Conservation (phyloP, 2,797 vertebrate genomes). For the Coracias cyanogaster region DNA sequence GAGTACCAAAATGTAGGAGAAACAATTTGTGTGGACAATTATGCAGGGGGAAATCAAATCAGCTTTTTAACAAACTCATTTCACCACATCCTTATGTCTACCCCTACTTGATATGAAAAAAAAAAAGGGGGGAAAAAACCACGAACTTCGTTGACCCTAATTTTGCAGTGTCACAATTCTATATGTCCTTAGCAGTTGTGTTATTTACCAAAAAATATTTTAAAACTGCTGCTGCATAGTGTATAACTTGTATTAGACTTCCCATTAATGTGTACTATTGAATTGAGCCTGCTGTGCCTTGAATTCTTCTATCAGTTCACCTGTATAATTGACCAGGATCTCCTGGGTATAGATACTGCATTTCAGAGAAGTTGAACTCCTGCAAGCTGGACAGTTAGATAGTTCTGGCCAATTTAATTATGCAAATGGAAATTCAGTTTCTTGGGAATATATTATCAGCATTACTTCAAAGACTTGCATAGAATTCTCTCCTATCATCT, state of each 20-base stretch:
- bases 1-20: neutral
- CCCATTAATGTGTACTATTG: conserved; percentile 29
- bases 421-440: conserved; percentile 66
- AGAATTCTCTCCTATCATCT: conserved; percentile 3
- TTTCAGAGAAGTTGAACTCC: conserved; percentile 57
- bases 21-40: neutral
- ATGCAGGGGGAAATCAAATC: neutral
- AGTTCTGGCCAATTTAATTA: conserved; percentile 71
- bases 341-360: neutral
- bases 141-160: neutral
- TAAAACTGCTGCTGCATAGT: conserved; percentile 8
- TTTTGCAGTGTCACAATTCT: neutral
- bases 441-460: conserved; percentile 24
- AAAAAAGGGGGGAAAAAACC: fast-evolving
- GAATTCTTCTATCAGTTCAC: conserved; percentile 37
- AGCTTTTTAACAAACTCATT: neutral
- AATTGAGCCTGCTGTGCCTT: conserved; percentile 26
- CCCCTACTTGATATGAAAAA: neutral
- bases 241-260: neutral
- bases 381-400: conserved; percentile 45
- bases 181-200: neutral
- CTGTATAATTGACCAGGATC: conserved; percentile 46
- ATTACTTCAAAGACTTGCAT: conserved; percentile 43
- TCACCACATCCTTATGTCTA: neutral
- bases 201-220: conserved; percentile 5